phyloP scores from a whole-genome alignment of 2,797 vertebrate species.

The Cirrhinus molitorella region DNA sequence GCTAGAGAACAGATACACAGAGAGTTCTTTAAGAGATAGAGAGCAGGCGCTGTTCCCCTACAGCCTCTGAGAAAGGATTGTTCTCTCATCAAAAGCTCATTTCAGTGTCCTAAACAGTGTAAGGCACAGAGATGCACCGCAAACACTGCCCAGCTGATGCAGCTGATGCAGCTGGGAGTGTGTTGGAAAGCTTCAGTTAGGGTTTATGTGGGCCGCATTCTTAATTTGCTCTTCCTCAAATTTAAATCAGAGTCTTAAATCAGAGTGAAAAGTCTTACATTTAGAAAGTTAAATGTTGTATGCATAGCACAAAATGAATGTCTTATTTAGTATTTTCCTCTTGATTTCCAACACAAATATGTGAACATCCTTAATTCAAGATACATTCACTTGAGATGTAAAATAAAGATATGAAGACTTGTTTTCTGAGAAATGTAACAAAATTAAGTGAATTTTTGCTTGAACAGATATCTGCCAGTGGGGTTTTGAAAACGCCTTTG shows the following conservation, averaged over 20 bases:
- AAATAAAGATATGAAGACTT: neutral
- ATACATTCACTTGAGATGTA: neutral
- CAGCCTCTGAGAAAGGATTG: conserved; percentile 42
- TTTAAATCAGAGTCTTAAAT: neutral
- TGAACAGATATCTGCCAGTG: neutral
- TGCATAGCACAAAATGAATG: too few relatives aligned
- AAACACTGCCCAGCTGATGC: conserved; percentile 11
- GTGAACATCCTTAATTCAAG: neutral
- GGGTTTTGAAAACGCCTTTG: neutral
- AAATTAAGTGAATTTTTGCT: too few relatives aligned
- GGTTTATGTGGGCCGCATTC: neutral
- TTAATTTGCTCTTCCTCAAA: neutral
- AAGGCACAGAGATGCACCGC: conserved; percentile 42
- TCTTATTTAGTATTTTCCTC: neutral
- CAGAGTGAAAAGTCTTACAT: neutral
- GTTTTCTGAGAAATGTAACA: neutral
- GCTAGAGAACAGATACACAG: neutral
- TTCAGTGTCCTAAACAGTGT: conserved; percentile 31
- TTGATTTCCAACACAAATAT: neutral
- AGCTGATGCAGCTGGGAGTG: conserved; percentile 35
- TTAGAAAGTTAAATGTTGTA: neutral
- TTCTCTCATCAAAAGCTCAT: conserved; percentile 51
- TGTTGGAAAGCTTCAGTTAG: neutral
- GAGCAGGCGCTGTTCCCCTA: conserved; percentile 6
- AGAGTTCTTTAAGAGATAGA: conserved; percentile 17